Evolutionary conservation across 2,113 vertebrate genomes (phyloP), one percentile per base, ranked within the genome.

Genomic region (Pionites leucogaster): DNA sequence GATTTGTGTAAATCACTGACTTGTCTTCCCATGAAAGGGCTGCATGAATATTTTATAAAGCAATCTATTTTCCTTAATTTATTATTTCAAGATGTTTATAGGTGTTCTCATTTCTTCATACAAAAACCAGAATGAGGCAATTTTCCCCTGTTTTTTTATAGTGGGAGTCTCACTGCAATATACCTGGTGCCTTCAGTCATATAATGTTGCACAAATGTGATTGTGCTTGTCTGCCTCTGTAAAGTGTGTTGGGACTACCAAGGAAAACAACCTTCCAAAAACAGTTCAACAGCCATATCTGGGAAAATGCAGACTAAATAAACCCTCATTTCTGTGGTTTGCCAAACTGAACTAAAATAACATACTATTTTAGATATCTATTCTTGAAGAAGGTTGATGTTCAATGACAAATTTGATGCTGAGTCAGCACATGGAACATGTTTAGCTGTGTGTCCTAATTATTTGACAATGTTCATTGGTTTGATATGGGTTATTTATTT

Each of bases 61-160:
- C 37, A 75, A 95, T 94, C 64, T 90, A 68, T 46, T 88, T 96
- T 95, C 91, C 63, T 77, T 94, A 79, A 93, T 91, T 93, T 76
- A 31, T 33, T 63, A 82, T 88, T 94, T 96, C 84, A 46, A 83
- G 68, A 55, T 82, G 13, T 74, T 93, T 91, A 80, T 44, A 63
- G 23, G 15, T 72, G 44, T 95, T 94, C 67, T 79, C 23, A 44
- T 90, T 88, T 84, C 68, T 35, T 95, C 41, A 70, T 46, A 35
- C 3, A 70, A 90, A 81, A 82, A 50, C 1, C 2, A 39, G 11
- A 91, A 31, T 13, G 15, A 86, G 37, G 29, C 8, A 71, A 9
- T 63, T 91, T 95, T 2, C 1, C 6, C 11, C 25, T 23, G 7
- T 79, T 25, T 80, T 80, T 72, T 94, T 94, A 67, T 52, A 53